Conservation (phyloP, 2,888 invertebrate genomes). For the Aricia artaxerxes region DNA sequence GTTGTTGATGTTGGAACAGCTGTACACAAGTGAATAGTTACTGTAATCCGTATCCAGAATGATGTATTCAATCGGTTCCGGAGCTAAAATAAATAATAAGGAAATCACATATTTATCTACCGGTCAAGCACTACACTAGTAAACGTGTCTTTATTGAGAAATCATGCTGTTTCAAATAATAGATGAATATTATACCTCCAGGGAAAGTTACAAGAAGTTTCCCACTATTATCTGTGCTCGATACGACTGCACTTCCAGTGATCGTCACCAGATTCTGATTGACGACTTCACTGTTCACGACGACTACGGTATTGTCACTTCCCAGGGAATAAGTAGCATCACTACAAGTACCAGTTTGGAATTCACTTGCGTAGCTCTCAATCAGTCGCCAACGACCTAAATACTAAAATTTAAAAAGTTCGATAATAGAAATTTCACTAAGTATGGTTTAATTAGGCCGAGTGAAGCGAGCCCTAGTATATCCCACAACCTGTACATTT, state of each 20-base stretch:
- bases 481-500: too few species aligned
- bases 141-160: neutral
- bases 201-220: constrained; percentile 75
- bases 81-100: constrained; percentile 31
- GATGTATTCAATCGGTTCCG: constrained; percentile 45
- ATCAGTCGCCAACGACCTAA: constrained; percentile 57
- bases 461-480: too few species aligned
- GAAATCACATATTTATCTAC: neutral
- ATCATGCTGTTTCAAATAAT: neutral
- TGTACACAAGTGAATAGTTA: constrained; percentile 82
- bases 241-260: constrained; percentile 50
- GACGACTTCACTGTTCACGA: constrained; percentile 56
- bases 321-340: constrained; percentile 51
- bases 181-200: constrained; percentile 29
- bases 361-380: constrained; percentile 53
- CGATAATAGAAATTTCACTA: neutral
- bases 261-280: constrained; percentile 48
- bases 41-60: constrained; percentile 80
- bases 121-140: neutral
- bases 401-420: constrained; percentile 43
- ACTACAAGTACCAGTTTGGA: constrained; percentile 57
- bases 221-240: constrained; percentile 80
- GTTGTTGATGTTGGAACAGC: constrained; percentile 69
- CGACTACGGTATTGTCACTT: constrained; percentile 44
- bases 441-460: neutral